Base-by-base conservation (phyloP, 2,113 vertebrate genomes). In the Thamnaconus septentrionalis region DNA sequence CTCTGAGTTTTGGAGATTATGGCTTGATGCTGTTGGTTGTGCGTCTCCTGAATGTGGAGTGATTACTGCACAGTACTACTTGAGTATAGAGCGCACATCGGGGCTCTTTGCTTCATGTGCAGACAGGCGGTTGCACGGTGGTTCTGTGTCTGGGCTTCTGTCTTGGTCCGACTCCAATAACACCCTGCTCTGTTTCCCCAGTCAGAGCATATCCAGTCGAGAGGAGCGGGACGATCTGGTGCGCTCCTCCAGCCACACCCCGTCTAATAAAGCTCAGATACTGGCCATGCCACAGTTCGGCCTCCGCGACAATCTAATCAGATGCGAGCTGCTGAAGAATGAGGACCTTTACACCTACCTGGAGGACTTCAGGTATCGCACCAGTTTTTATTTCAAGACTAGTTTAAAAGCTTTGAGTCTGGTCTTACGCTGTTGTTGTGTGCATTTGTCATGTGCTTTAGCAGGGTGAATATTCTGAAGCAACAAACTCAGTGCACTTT, bases 231-330 rank as follows among this genome's bases (percentile, higher is more conserved):
- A 90, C 79, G 91, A 94, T 58, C 91, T 91, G 91, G 90, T 95
- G 5, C 90, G 85, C 9, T 91, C 90, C 4, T 93, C 94, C 41
- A 91, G 81, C 1, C 67, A 92, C 71, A 92, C 91, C 6, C 75
- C 89, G 3, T 88, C 93, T 1, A 92, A 94, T 83, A 92, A 94
- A 80, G 91, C 90, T 54, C 93, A 93, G 3, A 92, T 95, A 62
- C 85, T 95, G 51, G 80, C 91, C 55, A 89, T 97, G 85, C 92
- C 94, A 0, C 93, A 94, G 84, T 95, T 95, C 68, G 93, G 92
- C 3, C 86, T 97, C 8, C 91, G 96, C 45, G 96, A 98, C 68
- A 96, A 93, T 41, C 91, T 98, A 8, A 92, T 98, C 78, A 94
- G 78, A 75, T 96, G 94, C 71, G 92, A 94, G 71, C 92, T 98